Conservation (phyloP, 2,113 vertebrate species). For the Loxodonta africana region DNA sequence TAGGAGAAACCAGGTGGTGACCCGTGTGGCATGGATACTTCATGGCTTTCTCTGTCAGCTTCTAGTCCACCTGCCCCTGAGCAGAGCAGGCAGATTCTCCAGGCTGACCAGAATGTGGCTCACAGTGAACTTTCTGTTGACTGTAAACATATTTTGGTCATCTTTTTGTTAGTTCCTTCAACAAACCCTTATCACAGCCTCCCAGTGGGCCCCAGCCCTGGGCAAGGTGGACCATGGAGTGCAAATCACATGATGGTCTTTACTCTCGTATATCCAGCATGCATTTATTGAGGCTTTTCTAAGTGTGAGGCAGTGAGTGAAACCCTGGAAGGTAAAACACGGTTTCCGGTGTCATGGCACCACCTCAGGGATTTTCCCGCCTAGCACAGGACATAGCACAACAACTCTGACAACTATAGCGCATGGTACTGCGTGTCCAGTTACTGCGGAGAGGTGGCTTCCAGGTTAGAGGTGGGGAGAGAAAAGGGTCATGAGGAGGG, state of each 20-base stretch:
- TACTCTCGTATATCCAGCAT: neutral
- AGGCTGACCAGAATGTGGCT: neutral
- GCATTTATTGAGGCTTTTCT: too few species aligned
- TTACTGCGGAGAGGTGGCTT: neutral
- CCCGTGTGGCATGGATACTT: neutral
- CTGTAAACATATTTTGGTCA: constrained; percentile 44
- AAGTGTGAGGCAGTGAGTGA: neutral
- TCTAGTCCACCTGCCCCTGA: neutral
- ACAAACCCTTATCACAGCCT: neutral
- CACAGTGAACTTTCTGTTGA: constrained; percentile 19
- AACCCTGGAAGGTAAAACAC: neutral
- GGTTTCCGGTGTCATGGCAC: too few species aligned
- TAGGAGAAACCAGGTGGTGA: rapidly evolving
- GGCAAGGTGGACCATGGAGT: neutral
- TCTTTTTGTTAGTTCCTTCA: constrained; percentile 18
- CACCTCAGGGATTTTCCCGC: neutral
- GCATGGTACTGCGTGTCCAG: rapidly evolving
- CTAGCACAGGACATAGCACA: rapidly evolving
- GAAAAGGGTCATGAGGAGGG: neutral
- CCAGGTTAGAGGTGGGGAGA: rapidly evolving
- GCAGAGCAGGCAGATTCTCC: neutral
- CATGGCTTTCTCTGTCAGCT: neutral
- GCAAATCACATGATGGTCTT: neutral
- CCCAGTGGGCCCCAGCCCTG: neutral
- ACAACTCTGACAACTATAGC: rapidly evolving